These are phyloP conservation scores for Vandiemenella viatica DNA, from an alignment of 2,888 invertebrate genomes.

Conservation along the genomic window DNA sequence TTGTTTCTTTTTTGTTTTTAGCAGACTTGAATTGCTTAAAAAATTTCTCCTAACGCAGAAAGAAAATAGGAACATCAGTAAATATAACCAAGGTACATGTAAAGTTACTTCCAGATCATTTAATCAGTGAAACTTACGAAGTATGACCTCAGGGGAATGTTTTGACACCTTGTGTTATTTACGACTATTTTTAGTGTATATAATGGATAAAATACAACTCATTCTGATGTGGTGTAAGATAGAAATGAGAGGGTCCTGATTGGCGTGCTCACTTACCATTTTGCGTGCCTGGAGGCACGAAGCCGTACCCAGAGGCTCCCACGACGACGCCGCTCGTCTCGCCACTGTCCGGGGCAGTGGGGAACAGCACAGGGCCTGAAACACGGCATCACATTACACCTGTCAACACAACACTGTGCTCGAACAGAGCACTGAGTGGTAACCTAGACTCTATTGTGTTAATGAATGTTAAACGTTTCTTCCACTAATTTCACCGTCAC, in stretches of 20 bases:
- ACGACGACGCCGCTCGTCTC: conserved; percentile 65
- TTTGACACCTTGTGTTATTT: too few relatives aligned
- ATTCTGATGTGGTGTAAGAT: background rate
- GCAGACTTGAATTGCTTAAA: too few relatives aligned
- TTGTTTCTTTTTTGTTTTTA: too few relatives aligned
- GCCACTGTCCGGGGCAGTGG: conserved; percentile 47
- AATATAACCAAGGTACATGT: too few relatives aligned
- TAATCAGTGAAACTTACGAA: background rate
- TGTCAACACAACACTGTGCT: too few relatives aligned
- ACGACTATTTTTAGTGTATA: background rate
- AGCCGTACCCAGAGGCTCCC: conserved; percentile 73
- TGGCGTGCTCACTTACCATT: background rate
- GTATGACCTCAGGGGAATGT: background rate
- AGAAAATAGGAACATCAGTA: too few relatives aligned
- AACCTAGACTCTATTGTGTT: too few relatives aligned
- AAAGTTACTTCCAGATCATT: background rate
- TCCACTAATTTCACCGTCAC: too few relatives aligned
- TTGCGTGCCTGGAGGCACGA: conserved; percentile 47
- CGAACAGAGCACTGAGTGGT: too few relatives aligned
- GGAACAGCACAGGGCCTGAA: conserved; percentile 67
- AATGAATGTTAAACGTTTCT: too few relatives aligned
- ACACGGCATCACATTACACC: too few relatives aligned
- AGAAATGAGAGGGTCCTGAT: background rate
- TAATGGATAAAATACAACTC: background rate
- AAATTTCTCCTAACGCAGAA: too few relatives aligned